A percentile compares a stretch with the other conserved stretches of the same genome.
phyloP scores from a whole-genome alignment of 37 sponge, comb jelly and placozoan genomes.

The Aplysina aerophoba region DNA sequence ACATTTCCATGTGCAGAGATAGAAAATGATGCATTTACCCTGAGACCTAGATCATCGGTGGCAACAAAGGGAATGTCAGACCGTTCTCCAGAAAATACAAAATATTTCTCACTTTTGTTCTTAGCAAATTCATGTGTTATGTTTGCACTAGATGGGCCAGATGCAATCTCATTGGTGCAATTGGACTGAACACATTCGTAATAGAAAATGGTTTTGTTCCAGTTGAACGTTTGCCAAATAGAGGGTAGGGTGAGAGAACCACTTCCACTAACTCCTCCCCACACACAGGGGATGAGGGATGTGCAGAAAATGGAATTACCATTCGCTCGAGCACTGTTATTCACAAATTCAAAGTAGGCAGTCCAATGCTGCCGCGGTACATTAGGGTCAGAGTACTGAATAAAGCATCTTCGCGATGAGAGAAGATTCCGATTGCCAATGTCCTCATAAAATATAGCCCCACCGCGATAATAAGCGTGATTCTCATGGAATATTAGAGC shows the following conservation, averaged over 20 bases:
- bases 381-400: slow-evolving; percentile 21
- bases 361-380: slow-evolving; percentile 22
- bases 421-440: slow-evolving; percentile 32
- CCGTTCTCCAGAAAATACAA: neutral
- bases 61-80: neutral
- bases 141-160: slow-evolving; percentile 34
- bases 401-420: slow-evolving; percentile 52
- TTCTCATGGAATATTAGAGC: slow-evolving; percentile 24
- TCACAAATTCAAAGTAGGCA: slow-evolving; percentile 30
- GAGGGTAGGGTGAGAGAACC: neutral
- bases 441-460: slow-evolving; percentile 27
- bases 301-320: slow-evolving; percentile 59
- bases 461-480: slow-evolving; percentile 17
- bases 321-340: slow-evolving; percentile 37
- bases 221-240: too few species aligned
- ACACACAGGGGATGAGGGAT: slow-evolving; percentile 63
- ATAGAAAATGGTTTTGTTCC: too few species aligned
- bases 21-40: too few species aligned
- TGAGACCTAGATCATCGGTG: neutral
- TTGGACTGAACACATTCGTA: neutral
- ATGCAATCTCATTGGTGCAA: slow-evolving; percentile 34
- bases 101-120: neutral
- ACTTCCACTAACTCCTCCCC: slow-evolving; percentile 12
- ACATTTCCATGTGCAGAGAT: too few species aligned
- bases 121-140: neutral